Percentiles rank a stretch among this genome's conserved stretches.
Conservation (phyloP, 2,888 invertebrate species). For the Cantharis nigra region DNA sequence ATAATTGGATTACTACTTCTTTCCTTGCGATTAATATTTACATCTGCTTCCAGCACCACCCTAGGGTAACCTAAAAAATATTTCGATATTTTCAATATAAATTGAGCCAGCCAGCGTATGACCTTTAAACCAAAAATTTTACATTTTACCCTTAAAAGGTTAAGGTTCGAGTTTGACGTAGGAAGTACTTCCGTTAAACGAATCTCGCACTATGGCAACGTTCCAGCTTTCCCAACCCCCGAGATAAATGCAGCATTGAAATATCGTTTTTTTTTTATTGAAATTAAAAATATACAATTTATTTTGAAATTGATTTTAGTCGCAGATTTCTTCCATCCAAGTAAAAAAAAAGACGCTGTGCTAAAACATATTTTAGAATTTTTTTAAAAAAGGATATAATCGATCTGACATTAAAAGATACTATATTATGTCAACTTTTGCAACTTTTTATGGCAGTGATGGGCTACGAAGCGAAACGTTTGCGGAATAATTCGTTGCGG, state of each 20-base stretch:
- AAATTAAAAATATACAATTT: not conserved
- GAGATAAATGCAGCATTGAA: not conserved
- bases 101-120: not conserved
- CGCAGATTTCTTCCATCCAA: not conserved
- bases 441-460: not conserved
- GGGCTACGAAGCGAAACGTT: not conserved
- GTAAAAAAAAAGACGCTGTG: not conserved
- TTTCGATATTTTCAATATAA: not conserved
- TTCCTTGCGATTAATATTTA: not conserved
- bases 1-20: not conserved
- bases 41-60: not conserved
- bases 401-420: not conserved
- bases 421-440: not conserved
- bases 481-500: not conserved
- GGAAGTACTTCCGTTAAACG: not conserved
- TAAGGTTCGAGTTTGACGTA: not conserved
- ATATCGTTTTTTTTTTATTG: not conserved
- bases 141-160: not conserved
- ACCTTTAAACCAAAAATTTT: not conserved
- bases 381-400: not conserved
- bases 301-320: not conserved
- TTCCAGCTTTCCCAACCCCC: not conserved
- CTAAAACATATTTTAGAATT: not conserved
- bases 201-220: not conserved
- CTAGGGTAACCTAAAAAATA: not conserved